Percentiles rank a stretch among this genome's conserved stretches.
Evolutionary conservation across 2,113 vertebrate genomes (phyloP).

Genomic region (Pollimyrus isidori): DNA sequence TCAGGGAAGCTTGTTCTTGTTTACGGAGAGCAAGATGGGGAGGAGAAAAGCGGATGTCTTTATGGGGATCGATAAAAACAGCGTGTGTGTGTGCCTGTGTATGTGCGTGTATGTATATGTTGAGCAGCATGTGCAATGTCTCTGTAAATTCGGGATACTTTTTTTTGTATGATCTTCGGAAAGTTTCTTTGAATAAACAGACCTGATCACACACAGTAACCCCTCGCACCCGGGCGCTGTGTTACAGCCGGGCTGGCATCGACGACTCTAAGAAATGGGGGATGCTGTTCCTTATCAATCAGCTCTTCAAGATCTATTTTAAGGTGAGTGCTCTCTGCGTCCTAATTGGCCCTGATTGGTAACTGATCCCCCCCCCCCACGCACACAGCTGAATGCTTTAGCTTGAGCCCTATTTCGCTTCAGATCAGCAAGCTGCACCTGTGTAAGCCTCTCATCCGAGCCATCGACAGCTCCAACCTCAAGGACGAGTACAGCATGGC

Average conservation of each 20-base stretch:
- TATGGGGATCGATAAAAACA: not conserved
- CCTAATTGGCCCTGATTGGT: not conserved
- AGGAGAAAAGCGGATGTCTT: too few relatives aligned
- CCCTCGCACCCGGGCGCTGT: not conserved
- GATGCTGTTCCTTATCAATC: constrained; percentile 96
- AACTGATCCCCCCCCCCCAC: not conserved
- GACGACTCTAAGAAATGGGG: constrained; percentile 99
- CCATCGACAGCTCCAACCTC: constrained; percentile 94
- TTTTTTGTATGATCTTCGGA: not conserved
- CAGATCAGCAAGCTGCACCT: constrained; percentile 96
- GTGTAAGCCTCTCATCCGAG: constrained; percentile 93
- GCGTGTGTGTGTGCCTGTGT: too few relatives aligned
- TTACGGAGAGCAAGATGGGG: not conserved
- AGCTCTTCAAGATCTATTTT: constrained; percentile 98
- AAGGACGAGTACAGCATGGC: constrained; percentile 88
- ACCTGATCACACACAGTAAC: not conserved
- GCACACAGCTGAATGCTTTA: not conserved
- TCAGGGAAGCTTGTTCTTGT: not conserved
- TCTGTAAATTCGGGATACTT: not conserved
- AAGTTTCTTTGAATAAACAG: not conserved
- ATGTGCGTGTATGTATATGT: not conserved
- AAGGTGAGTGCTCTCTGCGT: constrained; percentile 64
- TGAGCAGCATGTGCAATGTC: not conserved
- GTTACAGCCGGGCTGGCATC: constrained; percentile 80
- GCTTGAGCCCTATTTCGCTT: not conserved